A percentile compares a stretch with the other conserved stretches of the same genome.
Conservation (phyloP, 2,113 vertebrate species). For the Tringa solitaria region DNA sequence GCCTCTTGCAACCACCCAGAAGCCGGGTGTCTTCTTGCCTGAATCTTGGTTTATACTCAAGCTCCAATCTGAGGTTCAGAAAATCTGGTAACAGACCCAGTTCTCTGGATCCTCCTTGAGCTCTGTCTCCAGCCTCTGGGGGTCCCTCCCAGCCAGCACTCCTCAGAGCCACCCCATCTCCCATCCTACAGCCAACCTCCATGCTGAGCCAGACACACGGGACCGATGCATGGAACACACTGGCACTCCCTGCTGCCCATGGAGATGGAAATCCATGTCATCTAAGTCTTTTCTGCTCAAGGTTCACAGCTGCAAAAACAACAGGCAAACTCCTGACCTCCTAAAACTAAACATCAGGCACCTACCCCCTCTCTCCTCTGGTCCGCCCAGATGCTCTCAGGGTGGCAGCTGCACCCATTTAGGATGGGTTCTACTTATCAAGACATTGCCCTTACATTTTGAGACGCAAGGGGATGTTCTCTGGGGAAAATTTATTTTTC, state of each 20-base stretch:
- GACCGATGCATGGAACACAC: background rate
- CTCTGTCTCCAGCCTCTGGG: background rate
- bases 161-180: background rate
- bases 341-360: background rate
- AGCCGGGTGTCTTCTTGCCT: background rate
- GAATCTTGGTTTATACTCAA: background rate
- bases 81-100: background rate
- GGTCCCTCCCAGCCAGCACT: background rate
- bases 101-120: background rate
- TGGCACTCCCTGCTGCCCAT: background rate
- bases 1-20: background rate
- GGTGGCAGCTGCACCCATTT: background rate
- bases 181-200: background rate
- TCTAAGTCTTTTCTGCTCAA: background rate
- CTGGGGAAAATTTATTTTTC: background rate
- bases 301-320: conserved; percentile 17
- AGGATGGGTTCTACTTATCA: background rate
- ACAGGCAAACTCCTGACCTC: background rate
- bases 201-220: accelerated
- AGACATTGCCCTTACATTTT: background rate
- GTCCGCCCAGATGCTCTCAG: background rate
- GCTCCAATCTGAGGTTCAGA: background rate
- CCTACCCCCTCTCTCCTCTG: background rate
- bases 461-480: background rate
- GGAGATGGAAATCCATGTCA: background rate